Percentiles rank a stretch among this genome's conserved stretches.
These are phyloP conservation scores for Syncerus caffer DNA, from an alignment of 2,797 vertebrate genomes.

Conservation along the genomic window DNA sequence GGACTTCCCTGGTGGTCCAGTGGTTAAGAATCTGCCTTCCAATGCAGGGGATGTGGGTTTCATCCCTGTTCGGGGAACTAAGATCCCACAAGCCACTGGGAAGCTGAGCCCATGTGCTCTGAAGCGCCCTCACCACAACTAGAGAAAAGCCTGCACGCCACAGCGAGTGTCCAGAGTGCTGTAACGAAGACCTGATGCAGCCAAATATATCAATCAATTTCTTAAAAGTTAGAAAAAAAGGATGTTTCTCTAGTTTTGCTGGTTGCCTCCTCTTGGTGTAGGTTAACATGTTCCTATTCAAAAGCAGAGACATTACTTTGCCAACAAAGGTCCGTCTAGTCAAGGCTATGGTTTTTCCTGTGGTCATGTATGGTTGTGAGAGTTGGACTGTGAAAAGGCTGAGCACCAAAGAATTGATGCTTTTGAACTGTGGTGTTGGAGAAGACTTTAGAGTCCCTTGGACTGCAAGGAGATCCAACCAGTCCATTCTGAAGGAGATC, in stretches of 20 bases:
- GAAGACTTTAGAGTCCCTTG: too few species aligned
- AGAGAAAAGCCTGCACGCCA: neutral
- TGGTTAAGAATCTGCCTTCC: neutral
- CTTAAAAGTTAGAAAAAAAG: neutral
- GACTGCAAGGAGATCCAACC: too few species aligned
- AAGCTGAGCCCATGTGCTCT: neutral
- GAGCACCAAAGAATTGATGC: too few species aligned
- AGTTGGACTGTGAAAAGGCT: too few species aligned
- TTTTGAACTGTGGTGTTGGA: too few species aligned
- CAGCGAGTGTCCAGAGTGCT: neutral
- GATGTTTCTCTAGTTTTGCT: neutral
- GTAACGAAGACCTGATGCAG: neutral
- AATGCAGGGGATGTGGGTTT: neutral
- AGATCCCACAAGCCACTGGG: neutral
- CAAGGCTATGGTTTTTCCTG: too few species aligned
- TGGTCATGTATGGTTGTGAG: too few species aligned
- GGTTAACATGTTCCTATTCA: neutral
- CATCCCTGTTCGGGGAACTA: neutral
- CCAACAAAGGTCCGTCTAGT: too few species aligned
- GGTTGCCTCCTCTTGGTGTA: neutral
- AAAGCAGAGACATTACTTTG: too few species aligned
- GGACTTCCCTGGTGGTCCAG: neutral
- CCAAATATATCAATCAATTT: neutral
- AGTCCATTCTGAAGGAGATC: too few species aligned
- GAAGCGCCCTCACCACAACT: neutral